phyloP scores from a whole-genome alignment of 2,797 vertebrate genomes.

The Malacoraja senta region DNA sequence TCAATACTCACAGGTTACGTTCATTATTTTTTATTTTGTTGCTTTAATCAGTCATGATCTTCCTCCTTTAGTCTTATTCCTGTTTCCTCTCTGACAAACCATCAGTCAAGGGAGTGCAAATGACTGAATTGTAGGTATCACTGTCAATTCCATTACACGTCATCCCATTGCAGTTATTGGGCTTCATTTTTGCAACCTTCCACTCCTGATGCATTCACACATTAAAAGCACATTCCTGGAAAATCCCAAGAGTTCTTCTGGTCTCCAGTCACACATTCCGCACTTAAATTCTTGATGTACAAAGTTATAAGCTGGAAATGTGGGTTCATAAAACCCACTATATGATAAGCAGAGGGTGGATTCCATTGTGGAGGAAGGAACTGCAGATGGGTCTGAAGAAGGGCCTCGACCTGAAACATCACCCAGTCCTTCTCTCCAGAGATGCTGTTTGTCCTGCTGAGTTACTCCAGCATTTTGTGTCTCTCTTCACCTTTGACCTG shows the following conservation, averaged over 20 bases:
- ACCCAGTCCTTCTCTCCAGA: no score
- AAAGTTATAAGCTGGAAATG: not conserved
- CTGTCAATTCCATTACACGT: not conserved
- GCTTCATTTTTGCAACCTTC: not conserved
- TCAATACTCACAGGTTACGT: conserved; percentile 1
- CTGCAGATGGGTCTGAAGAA: no score
- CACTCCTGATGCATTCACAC: not conserved
- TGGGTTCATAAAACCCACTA: not conserved
- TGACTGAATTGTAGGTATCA: not conserved
- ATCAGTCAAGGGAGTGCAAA: not conserved
- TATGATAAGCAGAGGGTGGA: not conserved
- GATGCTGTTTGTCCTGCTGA: no score
- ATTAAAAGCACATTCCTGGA: not conserved
- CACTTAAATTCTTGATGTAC: not conserved
- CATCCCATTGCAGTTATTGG: not conserved
- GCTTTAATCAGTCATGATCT: not conserved
- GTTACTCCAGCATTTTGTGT: no score
- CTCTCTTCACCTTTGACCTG: no score
- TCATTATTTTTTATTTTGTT: conserved; percentile 1
- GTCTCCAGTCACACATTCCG: not conserved
- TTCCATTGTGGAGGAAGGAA: not conserved
- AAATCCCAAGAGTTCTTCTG: not conserved
- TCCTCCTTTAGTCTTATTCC: not conserved
- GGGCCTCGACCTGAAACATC: no score
- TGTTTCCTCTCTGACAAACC: not conserved